Percentiles rank a stretch among this genome's conserved stretches.
Conservation (phyloP, 1,140 invertebrate species). For the Procambarus virginalis region DNA sequence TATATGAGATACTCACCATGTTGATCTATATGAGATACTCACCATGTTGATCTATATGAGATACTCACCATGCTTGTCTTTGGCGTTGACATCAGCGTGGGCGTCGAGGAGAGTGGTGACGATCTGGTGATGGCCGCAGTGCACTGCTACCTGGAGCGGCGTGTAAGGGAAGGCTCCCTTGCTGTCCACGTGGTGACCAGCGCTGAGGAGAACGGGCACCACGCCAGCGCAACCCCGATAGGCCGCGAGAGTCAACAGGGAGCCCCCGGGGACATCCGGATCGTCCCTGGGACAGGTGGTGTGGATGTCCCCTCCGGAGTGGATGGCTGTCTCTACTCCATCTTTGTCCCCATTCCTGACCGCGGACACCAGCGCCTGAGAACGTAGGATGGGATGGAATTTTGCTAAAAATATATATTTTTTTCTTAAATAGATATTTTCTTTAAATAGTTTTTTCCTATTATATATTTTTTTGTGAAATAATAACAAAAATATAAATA, state of each 20-base stretch:
- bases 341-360: not conserved
- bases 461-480: too few relatives aligned
- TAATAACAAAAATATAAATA: too few relatives aligned
- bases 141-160: constrained; percentile 14
- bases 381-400: too few relatives aligned
- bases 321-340: not conserved
- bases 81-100: not conserved
- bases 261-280: not conserved
- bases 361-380: not conserved
- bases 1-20: too few relatives aligned
- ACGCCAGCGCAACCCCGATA: not conserved
- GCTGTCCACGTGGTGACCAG: constrained; percentile 4
- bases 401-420: too few relatives aligned
- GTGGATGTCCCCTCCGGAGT: not conserved
- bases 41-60: too few relatives aligned
- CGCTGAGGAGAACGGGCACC: constrained; percentile 11
- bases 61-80: constrained; percentile 19
- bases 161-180: not conserved
- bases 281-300: not conserved
- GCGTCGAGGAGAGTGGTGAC: not conserved
- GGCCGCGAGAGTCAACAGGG: constrained; percentile 6
- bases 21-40: too few relatives aligned
- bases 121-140: not conserved
- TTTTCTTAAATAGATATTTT: too few relatives aligned
- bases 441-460: too few relatives aligned